phyloP scores from a whole-genome alignment of 2,113 vertebrate species.

The Vicugna pacos region DNA sequence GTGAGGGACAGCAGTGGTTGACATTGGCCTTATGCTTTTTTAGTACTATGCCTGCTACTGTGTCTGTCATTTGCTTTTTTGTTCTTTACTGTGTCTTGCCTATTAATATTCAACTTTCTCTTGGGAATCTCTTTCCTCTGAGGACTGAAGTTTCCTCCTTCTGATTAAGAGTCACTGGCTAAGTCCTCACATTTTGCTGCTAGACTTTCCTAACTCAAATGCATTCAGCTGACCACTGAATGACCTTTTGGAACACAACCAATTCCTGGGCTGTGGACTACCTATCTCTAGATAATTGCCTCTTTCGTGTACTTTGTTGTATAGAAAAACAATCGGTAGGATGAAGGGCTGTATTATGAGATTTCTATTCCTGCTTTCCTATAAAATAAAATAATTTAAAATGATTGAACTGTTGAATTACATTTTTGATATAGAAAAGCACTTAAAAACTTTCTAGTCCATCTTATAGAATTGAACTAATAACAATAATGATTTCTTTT shows the following conservation, averaged over 20 bases:
- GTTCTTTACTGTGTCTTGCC: background rate
- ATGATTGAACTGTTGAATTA: background rate
- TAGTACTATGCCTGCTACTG: background rate
- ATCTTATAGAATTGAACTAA: slow-evolving; percentile 41
- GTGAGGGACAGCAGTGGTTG: too few species aligned
- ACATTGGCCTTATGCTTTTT: background rate
- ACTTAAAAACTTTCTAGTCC: background rate
- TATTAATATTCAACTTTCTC: background rate
- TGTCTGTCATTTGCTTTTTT: background rate
- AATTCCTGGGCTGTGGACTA: background rate
- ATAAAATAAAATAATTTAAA: slow-evolving; percentile 40
- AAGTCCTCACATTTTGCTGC: background rate
- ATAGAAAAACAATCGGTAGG: background rate
- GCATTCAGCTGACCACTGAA: background rate
- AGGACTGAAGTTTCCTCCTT: background rate
- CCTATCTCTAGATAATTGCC: background rate
- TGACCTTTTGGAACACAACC: background rate
- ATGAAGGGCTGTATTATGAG: background rate
- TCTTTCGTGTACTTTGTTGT: background rate
- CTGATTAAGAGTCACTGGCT: background rate
- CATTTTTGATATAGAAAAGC: background rate
- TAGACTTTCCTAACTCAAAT: background rate
- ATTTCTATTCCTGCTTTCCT: background rate
- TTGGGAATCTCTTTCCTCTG: background rate
- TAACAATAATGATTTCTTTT: slow-evolving; percentile 37